Percentiles rank a stretch among this genome's conserved stretches.
phyloP scores from a whole-genome alignment of 2,888 invertebrate species.

The Melangyna quadrimaculata region DNA sequence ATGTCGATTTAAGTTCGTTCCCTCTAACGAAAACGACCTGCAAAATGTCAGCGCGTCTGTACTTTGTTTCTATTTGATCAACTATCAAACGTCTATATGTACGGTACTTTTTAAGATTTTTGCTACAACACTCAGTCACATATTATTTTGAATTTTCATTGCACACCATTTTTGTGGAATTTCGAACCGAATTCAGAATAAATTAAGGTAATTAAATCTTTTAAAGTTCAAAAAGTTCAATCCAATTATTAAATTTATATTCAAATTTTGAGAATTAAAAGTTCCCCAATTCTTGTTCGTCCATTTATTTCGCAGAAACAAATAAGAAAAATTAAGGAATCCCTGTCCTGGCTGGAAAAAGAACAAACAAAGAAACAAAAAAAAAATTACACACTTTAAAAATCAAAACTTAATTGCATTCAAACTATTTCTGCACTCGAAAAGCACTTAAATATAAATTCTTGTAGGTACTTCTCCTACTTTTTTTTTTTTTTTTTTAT shows the following conservation, averaged over 20 bases:
- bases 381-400: conserved; percentile 54
- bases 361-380: background rate
- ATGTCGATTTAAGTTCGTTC: too few relatives aligned
- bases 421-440: conserved; percentile 65
- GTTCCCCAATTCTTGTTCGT: background rate
- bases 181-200: too few relatives aligned
- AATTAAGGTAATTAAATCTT: background rate
- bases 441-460: conserved; percentile 54
- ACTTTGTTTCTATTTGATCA: too few relatives aligned
- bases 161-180: too few relatives aligned
- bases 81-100: too few relatives aligned
- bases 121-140: too few relatives aligned
- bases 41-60: too few relatives aligned
- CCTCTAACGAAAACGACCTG: too few relatives aligned
- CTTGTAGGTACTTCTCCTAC: background rate
- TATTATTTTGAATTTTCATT: too few relatives aligned
- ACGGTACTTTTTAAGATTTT: too few relatives aligned
- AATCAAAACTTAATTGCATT: conserved; percentile 69
- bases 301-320: background rate
- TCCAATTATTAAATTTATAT: background rate
- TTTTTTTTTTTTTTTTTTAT: background rate
- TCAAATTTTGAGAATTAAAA: too few relatives aligned
- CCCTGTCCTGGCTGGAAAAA: background rate
- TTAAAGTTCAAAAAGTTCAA: too few relatives aligned
- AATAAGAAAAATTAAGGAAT: background rate